phyloP scores from a whole-genome alignment of 2,113 vertebrate genomes.

The Erythrocebus patas region DNA sequence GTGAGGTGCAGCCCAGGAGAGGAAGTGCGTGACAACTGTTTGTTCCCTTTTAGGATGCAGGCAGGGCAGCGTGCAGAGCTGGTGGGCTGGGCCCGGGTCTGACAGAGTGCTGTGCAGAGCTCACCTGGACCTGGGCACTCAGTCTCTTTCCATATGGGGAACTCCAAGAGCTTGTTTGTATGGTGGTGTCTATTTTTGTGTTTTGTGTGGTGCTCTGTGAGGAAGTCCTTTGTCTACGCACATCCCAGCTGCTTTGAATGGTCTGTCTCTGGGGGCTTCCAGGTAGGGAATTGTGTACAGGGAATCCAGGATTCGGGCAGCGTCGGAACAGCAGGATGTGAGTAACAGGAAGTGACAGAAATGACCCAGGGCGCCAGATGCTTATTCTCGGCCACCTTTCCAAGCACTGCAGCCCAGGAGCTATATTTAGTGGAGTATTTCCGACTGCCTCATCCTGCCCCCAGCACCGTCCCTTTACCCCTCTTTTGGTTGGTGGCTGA shows the following conservation, averaged over 20 bases:
- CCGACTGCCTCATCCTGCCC: background rate
- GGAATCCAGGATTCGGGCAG: conserved; percentile 32
- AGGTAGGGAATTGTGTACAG: conserved; percentile 27
- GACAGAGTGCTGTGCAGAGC: background rate
- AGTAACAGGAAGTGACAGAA: conserved; percentile 84
- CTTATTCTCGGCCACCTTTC: conserved; percentile 67
- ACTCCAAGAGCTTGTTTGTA: background rate
- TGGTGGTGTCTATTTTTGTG: background rate
- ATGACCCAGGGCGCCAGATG: conserved; percentile 64
- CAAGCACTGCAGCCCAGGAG: conserved; percentile 48
- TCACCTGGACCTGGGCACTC: background rate
- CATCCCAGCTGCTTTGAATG: conserved; percentile 50
- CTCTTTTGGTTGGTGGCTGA: conserved; percentile 35
- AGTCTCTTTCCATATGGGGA: background rate
- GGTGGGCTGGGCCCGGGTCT: no score
- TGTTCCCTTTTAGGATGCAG: background rate
- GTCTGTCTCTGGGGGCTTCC: conserved; percentile 50
- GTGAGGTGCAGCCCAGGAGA: background rate
- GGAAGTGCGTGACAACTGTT: background rate
- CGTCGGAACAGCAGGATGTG: conserved; percentile 81
- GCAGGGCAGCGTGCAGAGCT: fast-evolving
- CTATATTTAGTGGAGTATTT: conserved; percentile 79
- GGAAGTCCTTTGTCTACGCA: conserved; percentile 51
- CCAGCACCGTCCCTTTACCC: background rate
- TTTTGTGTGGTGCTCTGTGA: background rate